Conservation (phyloP, 2,797 vertebrate genomes). For the Nannoperca obscura region DNA sequence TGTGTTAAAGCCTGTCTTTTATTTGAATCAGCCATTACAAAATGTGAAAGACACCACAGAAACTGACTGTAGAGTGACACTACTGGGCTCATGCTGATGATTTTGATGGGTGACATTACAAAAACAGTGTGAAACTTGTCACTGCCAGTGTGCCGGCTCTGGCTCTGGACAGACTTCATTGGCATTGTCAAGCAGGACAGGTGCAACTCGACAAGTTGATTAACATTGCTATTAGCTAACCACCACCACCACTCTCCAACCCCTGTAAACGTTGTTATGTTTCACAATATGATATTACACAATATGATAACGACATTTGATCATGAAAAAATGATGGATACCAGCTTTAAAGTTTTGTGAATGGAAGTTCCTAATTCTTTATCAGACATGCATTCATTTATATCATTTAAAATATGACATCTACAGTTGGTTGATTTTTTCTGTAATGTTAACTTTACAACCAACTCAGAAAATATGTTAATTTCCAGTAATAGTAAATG, state of each 20-base stretch:
- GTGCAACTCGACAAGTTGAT: conserved; percentile 35
- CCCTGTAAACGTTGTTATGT: conserved; percentile 24
- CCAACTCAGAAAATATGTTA: neutral
- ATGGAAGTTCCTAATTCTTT: conserved; percentile 3
- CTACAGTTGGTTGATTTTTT: neutral
- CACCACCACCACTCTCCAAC: neutral
- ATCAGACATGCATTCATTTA: neutral
- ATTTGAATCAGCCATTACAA: conserved; percentile 28
- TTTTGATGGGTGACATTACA: conserved; percentile 35
- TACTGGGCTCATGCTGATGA: conserved; percentile 15
- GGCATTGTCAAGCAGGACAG: conserved; percentile 26
- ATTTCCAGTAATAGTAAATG: neutral
- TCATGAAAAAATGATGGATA: conserved; percentile 25
- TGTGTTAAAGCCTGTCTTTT: conserved; percentile 15
- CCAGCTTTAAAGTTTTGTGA: conserved; percentile 3
- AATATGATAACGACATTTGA: conserved; percentile 18
- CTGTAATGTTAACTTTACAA: neutral
- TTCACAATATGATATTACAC: conserved; percentile 15
- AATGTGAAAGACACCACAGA: conserved; percentile 15
- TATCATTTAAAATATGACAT: too few species aligned
- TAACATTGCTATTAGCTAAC: conserved; percentile 37
- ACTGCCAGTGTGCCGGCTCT: conserved; percentile 5
- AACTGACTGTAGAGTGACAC: conserved; percentile 36
- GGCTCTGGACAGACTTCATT: conserved; percentile 26
- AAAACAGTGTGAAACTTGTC: conserved; percentile 37